Conservation (phyloP, 1,140 invertebrate genomes). For the Macrotrachela quadricornifera region DNA sequence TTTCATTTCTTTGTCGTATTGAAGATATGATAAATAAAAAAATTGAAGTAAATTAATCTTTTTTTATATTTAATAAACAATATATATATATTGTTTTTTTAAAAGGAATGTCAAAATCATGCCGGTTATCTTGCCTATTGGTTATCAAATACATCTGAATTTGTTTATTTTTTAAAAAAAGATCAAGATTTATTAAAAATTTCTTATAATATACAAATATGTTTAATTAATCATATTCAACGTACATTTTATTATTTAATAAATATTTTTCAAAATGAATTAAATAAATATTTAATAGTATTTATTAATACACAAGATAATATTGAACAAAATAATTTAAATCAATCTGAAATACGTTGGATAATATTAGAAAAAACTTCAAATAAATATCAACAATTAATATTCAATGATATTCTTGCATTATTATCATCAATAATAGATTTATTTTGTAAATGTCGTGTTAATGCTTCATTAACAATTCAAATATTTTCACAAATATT, state of each 20-base stretch:
- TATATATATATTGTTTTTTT: too few species aligned
- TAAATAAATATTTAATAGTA: conserved; percentile 36
- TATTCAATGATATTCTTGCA: too few species aligned
- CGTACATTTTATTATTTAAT: conserved; percentile 49
- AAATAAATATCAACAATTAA: too few species aligned
- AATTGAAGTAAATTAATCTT: too few species aligned
- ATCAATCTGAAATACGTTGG: too few species aligned
- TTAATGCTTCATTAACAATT: conserved; percentile 91
- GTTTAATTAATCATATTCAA: conserved; percentile 71
- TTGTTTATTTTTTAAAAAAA: conserved; percentile 79
- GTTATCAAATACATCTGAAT: conserved; percentile 83
- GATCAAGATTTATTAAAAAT: conserved; percentile 77
- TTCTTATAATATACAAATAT: conserved; percentile 69
- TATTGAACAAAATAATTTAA: conserved; percentile 32
- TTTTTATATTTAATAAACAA: too few species aligned
- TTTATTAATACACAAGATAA: conserved; percentile 39
- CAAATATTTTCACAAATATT: conserved; percentile 94
- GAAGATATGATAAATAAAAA: too few species aligned
- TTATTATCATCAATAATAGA: conserved; percentile 41
- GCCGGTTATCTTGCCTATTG: conserved; percentile 68
- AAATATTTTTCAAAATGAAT: conserved; percentile 38
- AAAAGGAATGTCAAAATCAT: conserved; percentile 29
- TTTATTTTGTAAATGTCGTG: conserved; percentile 61
- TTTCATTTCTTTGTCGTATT: too few species aligned
- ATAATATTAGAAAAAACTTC: too few species aligned